Conservation (phyloP, 1,140 invertebrate species). For the Pogonognathellus flavescens region DNA sequence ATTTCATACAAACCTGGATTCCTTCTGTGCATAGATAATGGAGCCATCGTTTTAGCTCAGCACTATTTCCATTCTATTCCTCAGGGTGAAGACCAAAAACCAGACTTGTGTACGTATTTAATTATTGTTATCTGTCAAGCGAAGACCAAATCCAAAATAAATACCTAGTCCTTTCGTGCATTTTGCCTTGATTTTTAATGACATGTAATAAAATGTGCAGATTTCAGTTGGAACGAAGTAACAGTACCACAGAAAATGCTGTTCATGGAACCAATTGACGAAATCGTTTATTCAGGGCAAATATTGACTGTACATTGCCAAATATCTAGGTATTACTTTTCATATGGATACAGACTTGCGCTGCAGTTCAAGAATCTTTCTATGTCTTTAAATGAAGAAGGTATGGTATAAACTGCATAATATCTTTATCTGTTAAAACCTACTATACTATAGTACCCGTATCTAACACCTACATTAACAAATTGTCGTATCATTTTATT, state of each 20-base stretch:
- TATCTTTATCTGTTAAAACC: no score
- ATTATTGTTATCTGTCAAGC: no score
- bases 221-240: constrained; percentile 51
- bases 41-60: constrained; percentile 4
- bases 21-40: constrained; percentile 26
- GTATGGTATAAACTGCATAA: no score
- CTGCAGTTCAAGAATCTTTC: constrained; percentile 6
- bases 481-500: no score
- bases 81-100: not conserved
- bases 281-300: not conserved
- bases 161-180: no score
- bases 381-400: not conserved
- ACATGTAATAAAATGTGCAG: constrained; percentile 24
- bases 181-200: constrained; percentile 1
- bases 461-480: no score
- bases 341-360: constrained; percentile 48
- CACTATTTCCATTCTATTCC: constrained; percentile 54
- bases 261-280: constrained; percentile 23
- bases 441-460: no score
- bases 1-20: constrained; percentile 53
- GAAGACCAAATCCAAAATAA: no score
- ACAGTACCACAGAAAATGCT: constrained; percentile 54
- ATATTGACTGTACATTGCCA: constrained; percentile 8
- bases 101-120: constrained; percentile 7
- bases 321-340: constrained; percentile 55